Evolutionary conservation across 2,797 vertebrate species (phyloP), one percentile per base, ranked within the genome.

Genomic region (Masticophis lateralis): DNA sequence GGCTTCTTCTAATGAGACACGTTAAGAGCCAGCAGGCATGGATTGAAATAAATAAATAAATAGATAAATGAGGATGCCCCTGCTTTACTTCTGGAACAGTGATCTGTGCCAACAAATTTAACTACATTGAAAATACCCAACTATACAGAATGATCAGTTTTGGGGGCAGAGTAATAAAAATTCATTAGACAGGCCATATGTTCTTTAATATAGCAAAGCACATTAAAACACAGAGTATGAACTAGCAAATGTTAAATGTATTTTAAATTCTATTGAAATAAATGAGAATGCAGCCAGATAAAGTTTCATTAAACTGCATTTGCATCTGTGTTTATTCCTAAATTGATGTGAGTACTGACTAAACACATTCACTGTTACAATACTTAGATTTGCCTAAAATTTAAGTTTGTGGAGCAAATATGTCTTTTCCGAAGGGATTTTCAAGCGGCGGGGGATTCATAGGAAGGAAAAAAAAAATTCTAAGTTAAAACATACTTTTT

Each of bases 11-110:
- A 60, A 79, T 91, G 90, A 92, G 0, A 6, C 61, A 74, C 37
- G 91, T 92, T 83, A 91, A 61, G 25, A 91, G 37, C 11, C 11
- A 43, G 60, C 53, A 0, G 90, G 86, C 10, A 87, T 0, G 4
- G 86, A 57, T 87, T 55, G 27, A 88, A 92, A 94, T 93, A 86
- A 90, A 94, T 12, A 25, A 57, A 57, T 59, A 63, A 61, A 63
- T 63, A 63, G 28, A 59, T 59, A 63, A 28, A n/a, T 86, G 55
- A 95, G 93, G 94, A 92, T 91, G 60, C 20, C 69, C 93, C 94
- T 88, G 18, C 88, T 53, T 51, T 91, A 25, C 66, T 94, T 92
- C 16, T 60, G 27, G 66, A 92, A 91, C 56, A 91, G 7, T 93
- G 55, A 22, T 91, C 92, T 43, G 27, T 8, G 25, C 22, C 90